These are phyloP conservation scores for Falco naumanni DNA, from an alignment of 2,797 vertebrate genomes.

Conservation along the genomic window DNA sequence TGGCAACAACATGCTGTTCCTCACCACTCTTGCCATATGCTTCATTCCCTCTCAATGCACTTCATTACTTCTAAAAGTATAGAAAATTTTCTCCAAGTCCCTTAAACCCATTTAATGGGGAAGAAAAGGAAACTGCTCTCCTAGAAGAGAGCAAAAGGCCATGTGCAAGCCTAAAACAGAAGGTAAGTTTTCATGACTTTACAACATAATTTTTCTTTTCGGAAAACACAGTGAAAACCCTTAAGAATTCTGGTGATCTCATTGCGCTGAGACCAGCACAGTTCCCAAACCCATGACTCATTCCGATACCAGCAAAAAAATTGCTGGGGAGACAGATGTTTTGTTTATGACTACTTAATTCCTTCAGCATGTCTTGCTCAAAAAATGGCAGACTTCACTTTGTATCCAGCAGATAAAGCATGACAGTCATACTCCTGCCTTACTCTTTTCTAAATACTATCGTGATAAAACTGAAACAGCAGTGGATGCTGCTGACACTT, in stretches of 20 bases:
- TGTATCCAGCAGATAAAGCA: not conserved
- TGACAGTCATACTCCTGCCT: not conserved
- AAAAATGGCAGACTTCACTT: not conserved
- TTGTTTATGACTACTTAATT: constrained; percentile 50
- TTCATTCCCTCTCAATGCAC: not conserved
- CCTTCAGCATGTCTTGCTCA: not conserved
- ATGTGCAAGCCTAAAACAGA: not conserved
- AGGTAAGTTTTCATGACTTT: not conserved
- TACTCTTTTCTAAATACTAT: not conserved
- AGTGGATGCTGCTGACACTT: not conserved
- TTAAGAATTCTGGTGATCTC: not conserved
- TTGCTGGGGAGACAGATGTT: constrained; percentile 12
- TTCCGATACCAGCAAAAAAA: not conserved
- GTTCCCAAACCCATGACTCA: constrained; percentile 43
- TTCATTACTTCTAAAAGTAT: not conserved
- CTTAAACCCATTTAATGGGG: not conserved
- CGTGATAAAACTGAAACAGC: not conserved
- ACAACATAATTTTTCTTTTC: not conserved
- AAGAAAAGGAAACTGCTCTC: not conserved
- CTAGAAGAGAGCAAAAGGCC: not conserved
- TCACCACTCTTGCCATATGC: not conserved
- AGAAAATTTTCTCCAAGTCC: not conserved
- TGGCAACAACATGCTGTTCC: not conserved
- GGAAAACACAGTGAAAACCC: not conserved
- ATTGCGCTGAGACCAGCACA: not conserved